phyloP scores from a whole-genome alignment of 2,113 vertebrate species.

The Acrocephalus kingi region DNA sequence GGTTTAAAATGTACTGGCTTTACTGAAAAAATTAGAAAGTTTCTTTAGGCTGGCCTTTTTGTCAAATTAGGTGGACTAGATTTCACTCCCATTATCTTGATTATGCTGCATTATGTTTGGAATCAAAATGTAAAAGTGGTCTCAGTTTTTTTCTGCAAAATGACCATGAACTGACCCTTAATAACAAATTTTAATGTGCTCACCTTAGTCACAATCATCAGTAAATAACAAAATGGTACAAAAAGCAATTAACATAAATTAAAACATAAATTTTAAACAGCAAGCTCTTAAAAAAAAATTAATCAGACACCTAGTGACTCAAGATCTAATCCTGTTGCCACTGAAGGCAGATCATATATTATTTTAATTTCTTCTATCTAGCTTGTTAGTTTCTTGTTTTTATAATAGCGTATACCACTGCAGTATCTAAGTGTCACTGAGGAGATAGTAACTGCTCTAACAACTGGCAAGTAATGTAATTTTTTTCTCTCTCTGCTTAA shows the following conservation, averaged over 20 bases:
- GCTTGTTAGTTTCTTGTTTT: background rate
- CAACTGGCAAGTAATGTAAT: background rate
- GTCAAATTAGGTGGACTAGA: background rate
- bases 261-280: conserved; percentile 18
- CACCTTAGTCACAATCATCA: background rate
- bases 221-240: background rate
- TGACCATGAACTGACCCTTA: background rate
- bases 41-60: background rate
- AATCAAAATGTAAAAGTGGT: background rate
- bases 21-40: background rate
- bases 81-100: background rate
- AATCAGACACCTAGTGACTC: background rate
- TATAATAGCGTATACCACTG: background rate
- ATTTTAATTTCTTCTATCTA: conserved; percentile 23
- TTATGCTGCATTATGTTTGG: background rate
- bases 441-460: background rate
- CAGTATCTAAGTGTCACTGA: background rate
- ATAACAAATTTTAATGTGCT: background rate
- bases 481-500: background rate
- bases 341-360: background rate
- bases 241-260: conserved; percentile 29
- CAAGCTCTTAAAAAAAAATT: background rate
- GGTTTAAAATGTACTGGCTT: background rate
- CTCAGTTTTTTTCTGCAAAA: background rate
- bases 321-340: background rate